A percentile compares a stretch with the other conserved stretches of the same genome.
These are phyloP conservation scores for Sylvietta virens DNA, from an alignment of 2,113 vertebrate genomes.

Conservation along the genomic window DNA sequence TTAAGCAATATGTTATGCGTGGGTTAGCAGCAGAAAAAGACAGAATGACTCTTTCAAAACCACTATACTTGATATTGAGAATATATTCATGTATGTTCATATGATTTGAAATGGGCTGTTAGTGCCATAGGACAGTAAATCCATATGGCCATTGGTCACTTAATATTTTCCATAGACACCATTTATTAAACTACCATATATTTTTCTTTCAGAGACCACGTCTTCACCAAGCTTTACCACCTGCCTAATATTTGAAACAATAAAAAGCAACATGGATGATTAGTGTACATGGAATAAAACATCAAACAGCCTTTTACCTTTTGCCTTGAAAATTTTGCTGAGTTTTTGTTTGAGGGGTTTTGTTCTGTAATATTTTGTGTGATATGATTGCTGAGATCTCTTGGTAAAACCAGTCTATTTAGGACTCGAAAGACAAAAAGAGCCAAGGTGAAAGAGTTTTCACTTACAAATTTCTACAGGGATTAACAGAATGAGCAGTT, in stretches of 20 bases:
- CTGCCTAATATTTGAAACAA: not conserved
- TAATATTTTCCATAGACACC: not conserved
- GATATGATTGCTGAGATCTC: not conserved
- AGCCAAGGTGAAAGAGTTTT: not conserved
- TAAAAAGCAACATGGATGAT: not conserved
- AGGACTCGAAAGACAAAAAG: not conserved
- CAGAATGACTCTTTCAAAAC: not conserved
- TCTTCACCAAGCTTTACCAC: not conserved
- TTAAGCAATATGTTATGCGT: not conserved
- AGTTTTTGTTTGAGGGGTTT: not conserved
- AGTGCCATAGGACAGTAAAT: not conserved
- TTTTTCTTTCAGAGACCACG: not conserved
- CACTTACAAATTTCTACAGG: not conserved
- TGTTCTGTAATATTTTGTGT: not conserved
- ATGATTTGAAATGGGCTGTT: not conserved
- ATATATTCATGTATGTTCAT: not conserved
- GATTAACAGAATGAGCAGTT: not conserved
- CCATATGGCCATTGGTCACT: not conserved
- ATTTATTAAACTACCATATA: not conserved
- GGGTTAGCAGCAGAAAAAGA: not conserved
- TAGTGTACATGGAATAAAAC: not conserved
- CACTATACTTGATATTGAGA: not conserved
- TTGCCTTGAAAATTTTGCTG: not conserved
- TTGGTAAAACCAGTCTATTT: not conserved
- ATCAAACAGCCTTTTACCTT: not conserved